Evolutionary conservation across 2,113 vertebrate species (phyloP).

Genomic region (Hemiprocne comata): DNA sequence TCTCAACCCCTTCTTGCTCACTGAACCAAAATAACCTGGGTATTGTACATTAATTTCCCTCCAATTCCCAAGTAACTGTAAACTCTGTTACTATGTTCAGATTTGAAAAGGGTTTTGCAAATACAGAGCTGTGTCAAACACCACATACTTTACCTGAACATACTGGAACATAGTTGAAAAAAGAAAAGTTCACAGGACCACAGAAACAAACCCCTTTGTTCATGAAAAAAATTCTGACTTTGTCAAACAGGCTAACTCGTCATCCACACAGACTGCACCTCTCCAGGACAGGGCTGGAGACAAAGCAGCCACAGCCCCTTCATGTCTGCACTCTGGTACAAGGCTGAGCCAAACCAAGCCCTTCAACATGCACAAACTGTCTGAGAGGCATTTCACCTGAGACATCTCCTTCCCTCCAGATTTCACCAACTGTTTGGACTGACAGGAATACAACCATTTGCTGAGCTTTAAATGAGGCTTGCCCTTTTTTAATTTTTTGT

Average conservation of each 20-base stretch:
- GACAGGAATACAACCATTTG: not conserved
- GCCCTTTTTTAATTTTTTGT: not conserved
- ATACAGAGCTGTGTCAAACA: too few species aligned
- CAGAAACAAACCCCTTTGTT: slow-evolving; percentile 3
- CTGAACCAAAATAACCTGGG: not conserved
- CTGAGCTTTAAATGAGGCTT: not conserved
- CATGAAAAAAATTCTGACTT: not conserved
- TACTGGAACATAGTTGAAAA: not conserved
- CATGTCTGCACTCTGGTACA: not conserved
- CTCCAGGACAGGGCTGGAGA: not conserved
- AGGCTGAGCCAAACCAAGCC: not conserved
- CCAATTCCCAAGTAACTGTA: fast-evolving
- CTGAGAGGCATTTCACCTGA: not conserved
- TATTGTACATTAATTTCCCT: not conserved
- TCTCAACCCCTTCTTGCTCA: not conserved
- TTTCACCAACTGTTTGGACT: not conserved
- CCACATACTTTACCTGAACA: not conserved
- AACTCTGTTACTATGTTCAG: not conserved
- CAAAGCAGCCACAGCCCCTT: not conserved
- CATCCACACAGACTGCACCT: not conserved
- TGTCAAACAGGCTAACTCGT: not conserved
- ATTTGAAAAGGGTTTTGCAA: not conserved
- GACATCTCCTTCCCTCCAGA: not conserved
- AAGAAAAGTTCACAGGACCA: not conserved
- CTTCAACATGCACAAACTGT: not conserved